phyloP scores from a whole-genome alignment of 2,113 vertebrate genomes.

The Girardinichthys multiradiatus region DNA sequence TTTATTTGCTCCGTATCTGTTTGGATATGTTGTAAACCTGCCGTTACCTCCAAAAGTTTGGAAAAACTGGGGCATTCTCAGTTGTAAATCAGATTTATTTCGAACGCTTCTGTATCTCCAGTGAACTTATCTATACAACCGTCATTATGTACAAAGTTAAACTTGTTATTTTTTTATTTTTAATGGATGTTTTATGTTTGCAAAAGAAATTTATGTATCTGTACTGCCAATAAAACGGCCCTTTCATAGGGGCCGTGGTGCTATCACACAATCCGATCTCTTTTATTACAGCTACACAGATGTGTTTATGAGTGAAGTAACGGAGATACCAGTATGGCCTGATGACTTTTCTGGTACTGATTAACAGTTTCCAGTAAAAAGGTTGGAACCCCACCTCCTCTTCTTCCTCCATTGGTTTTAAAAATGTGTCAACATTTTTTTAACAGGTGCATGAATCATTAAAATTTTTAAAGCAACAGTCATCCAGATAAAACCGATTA shows the following conservation, averaged over 20 bases:
- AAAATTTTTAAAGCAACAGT: no score
- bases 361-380: neutral
- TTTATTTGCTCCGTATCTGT: slow-evolving; percentile 1
- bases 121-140: slow-evolving; percentile 1
- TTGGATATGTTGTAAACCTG: slow-evolving; percentile 12
- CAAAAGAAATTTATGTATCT: slow-evolving; percentile 17
- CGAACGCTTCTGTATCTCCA: neutral
- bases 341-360: neutral
- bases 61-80: slow-evolving; percentile 1
- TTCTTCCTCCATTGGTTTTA: no score
- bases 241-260: slow-evolving; percentile 58
- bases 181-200: slow-evolving; percentile 46
- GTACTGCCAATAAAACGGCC: slow-evolving; percentile 65
- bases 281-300: slow-evolving; percentile 12
- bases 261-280: slow-evolving; percentile 38
- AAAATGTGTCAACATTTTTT: no score
- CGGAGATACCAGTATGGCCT: neutral
- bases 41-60: slow-evolving; percentile 43
- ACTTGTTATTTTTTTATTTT: slow-evolving; percentile 50
- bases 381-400: neutral
- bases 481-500: no score
- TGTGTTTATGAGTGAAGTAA: neutral
- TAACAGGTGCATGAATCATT: no score
- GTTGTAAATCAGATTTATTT: slow-evolving; percentile 2
- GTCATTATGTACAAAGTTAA: slow-evolving; percentile 1